Percentiles rank a stretch among this genome's conserved stretches.
Evolutionary conservation across 2,888 invertebrate species (phyloP).

Genomic region (Machimus atricapillus): DNA sequence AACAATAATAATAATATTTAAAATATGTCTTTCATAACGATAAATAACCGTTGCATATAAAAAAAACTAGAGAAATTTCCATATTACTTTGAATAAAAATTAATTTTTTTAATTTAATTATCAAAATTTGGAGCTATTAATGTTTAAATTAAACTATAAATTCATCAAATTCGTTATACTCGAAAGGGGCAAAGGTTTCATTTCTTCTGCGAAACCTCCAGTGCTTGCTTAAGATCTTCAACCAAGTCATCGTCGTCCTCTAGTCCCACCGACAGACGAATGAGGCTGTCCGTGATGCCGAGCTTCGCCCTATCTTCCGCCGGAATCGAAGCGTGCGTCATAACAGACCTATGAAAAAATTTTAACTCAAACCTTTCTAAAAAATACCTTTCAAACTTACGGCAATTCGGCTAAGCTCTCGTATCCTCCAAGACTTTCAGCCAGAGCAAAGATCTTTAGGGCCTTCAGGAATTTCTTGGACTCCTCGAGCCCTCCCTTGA

Average conservation of each 20-base stretch:
- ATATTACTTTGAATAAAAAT: not conserved
- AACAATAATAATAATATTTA: too few relatives aligned
- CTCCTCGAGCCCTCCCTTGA: conserved; percentile 78
- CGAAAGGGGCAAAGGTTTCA: not conserved
- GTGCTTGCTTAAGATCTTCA: conserved; percentile 81
- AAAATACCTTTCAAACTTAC: conserved; percentile 66
- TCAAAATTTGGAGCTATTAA: not conserved
- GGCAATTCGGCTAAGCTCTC: conserved; percentile 95
- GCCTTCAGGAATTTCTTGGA: conserved; percentile 76
- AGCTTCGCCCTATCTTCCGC: conserved; percentile 72
- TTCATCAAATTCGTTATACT: not conserved
- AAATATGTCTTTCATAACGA: too few relatives aligned
- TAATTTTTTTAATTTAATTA: not conserved
- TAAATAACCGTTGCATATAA: not conserved
- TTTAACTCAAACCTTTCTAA: conserved; percentile 33
- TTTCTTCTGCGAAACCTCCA: conserved; percentile 63
- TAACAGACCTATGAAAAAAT: conserved; percentile 71
- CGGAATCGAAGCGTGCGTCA: conserved; percentile 96
- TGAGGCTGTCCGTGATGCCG: conserved; percentile 83
- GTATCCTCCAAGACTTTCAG: conserved; percentile 94
- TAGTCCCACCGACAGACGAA: conserved; percentile 89
- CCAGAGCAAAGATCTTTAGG: conserved; percentile 82
- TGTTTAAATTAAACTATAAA: not conserved
- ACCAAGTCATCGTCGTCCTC: conserved; percentile 88
- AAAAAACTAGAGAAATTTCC: not conserved